Evolutionary conservation across 2,888 invertebrate species (phyloP), one percentile per base, ranked within the genome.

Genomic region (Limnephilus lunatus): DNA sequence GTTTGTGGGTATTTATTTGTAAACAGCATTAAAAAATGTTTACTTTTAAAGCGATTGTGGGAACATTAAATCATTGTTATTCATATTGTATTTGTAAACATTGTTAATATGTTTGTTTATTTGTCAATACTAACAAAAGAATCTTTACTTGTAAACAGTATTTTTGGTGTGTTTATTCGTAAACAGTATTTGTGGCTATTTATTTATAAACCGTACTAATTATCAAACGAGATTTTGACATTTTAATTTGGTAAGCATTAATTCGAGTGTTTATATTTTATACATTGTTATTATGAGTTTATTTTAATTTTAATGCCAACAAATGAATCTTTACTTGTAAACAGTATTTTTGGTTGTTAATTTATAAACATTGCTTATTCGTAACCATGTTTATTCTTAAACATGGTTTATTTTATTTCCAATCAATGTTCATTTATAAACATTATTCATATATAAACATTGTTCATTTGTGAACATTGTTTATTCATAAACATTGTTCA

Each of bases 1-100:
- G 68, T n/a, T 68, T 68, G 68, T 68, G 68, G 0, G n/a, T 68
- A 68, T 85, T 30, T 83, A 83, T 32, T 25, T 32, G 85, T 85
- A 82, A 83, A 32, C 32, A 85, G 14, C 35, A 85, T 85, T 85
- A 25, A 25, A 35, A 32, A 85, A n/a, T 32, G 85, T 85, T 68
- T 68, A 19, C 7, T 68, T 53, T 53, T 68, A n/a, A 68, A 68
- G 19, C 25, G 5, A 68, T 19, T 25, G 25, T 19, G 53, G 5
- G 7, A 68, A 68, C 48, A 48, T 2, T 48, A 3, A 15, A 48
- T 48, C 48, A 48, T 48, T 48, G 48, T 48, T 15, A 48, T 11
- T 48, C 3, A 15, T 48, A 15, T 48, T 48, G 14, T 48, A 48
- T 48, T 48, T 48, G 48, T 48, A 48, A 48, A 48, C 48, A 48